Conservation (phyloP, 2,113 vertebrate species). For the Xyliphius kryptos region DNA sequence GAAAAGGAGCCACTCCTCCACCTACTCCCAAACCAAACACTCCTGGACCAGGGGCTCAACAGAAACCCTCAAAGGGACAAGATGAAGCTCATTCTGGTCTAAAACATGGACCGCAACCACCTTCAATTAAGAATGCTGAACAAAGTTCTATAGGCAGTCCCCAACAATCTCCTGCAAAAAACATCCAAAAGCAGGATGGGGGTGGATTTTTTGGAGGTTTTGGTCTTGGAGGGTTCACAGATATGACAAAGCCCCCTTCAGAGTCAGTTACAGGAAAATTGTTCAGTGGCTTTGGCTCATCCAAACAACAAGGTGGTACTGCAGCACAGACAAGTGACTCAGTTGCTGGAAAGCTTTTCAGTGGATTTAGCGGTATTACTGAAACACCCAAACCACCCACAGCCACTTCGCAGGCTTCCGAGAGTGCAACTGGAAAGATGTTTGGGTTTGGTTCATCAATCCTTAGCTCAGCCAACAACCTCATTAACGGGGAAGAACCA, state of each 20-base stretch:
- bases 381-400: conserved; percentile 78
- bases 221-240: conserved; percentile 63
- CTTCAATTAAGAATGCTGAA: conserved; percentile 54
- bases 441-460: conserved; percentile 78
- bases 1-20: conserved; percentile 62
- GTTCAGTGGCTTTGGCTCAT: conserved; percentile 64
- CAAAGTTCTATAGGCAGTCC: conserved; percentile 64
- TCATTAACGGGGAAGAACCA: conserved; percentile 62
- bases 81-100: conserved; percentile 41
- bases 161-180: conserved; percentile 61
- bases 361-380: conserved; percentile 71
- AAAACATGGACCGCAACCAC: conserved; percentile 45
- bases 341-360: conserved; percentile 63
- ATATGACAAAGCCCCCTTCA: conserved; percentile 55
- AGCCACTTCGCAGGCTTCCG: conserved; percentile 68
- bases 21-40: conserved; percentile 57
- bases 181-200: conserved; percentile 63
- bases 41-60: conserved; percentile 46
- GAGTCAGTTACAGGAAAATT: conserved; percentile 67
- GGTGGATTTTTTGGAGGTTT: conserved; percentile 68
- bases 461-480: conserved; percentile 71
- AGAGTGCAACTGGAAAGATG: conserved; percentile 80
- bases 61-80: no score
- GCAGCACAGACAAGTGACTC: conserved; percentile 72
- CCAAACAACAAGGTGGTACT: conserved; percentile 61